Conservation (phyloP, 1,140 invertebrate genomes). For the Chelonus insularis region DNA sequence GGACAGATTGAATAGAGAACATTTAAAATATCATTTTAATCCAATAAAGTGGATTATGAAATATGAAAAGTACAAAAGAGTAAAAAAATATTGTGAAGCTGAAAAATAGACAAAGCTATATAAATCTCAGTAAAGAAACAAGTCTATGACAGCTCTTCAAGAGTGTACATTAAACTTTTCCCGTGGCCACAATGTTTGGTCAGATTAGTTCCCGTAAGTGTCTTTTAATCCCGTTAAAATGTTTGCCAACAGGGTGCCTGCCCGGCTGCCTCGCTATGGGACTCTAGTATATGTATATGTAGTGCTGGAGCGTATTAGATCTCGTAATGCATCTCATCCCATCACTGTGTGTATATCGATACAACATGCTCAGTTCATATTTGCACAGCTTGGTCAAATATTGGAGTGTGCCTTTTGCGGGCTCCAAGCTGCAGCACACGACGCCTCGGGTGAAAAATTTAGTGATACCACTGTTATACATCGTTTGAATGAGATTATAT, state of each 20-base stretch:
- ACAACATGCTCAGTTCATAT: constrained; percentile 47
- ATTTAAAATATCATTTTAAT: too few species aligned
- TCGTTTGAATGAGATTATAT: constrained; percentile 4
- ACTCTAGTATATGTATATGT: not conserved
- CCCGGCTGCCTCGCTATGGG: not conserved
- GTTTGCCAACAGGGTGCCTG: constrained; percentile 52
- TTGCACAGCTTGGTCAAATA: constrained; percentile 59
- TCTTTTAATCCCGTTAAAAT: constrained; percentile 60
- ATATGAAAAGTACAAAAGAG: too few species aligned
- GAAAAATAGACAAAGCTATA: too few species aligned
- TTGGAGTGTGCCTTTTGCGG: constrained; percentile 53
- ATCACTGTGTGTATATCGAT: constrained; percentile 1
- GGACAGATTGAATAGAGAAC: too few species aligned
- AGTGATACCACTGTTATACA: not conserved
- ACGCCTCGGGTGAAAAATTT: constrained; percentile 34
- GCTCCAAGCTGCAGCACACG: constrained; percentile 34
- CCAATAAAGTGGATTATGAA: too few species aligned
- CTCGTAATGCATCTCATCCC: constrained; percentile 10
- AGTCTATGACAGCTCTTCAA: constrained; percentile 50
- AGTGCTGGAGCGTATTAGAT: not conserved
- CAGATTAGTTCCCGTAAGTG: constrained; percentile 53
- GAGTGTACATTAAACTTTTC: constrained; percentile 37
- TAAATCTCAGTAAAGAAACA: too few species aligned
- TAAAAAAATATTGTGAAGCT: too few species aligned
- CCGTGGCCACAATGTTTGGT: constrained; percentile 45